Evolutionary conservation across 2,113 vertebrate species (phyloP), one percentile per base, ranked within the genome.

Genomic region (Forbesichthys papilliferus): DNA sequence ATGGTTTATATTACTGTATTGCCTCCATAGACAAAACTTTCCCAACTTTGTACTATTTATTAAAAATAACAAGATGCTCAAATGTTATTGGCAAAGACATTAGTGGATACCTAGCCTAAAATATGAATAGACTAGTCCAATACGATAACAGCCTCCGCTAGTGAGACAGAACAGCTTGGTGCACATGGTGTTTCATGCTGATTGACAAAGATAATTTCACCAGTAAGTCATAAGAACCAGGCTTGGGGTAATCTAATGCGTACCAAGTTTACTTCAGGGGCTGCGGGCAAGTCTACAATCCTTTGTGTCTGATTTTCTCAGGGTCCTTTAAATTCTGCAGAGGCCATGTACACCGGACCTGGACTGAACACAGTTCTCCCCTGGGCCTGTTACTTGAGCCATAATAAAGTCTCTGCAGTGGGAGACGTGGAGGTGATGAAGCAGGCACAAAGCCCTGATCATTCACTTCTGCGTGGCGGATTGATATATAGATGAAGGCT

Each of bases 391-490:
- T 85, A 86, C 75, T 70, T 78, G 89, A 90, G 86, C 88, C 80
- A 55, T 58, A 77, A 81, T 78, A 61, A 68, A 73, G 75, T 87
- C 89, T 84, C 80, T 14, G 13, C 83, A 81, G 86, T 82, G 81
- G 75, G 78, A 83, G 77, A 76, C 65, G 84, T 69, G 53, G 70
- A 86, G 82, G 85, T 88, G 87, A 89, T 83, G 86, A 88, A 84
- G 87, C 87, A 83, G 78, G 76, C 78, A 88, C 84, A 91, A 88
- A 89, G 78, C 71, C 79, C 51, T 65, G 79, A 83, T 86, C 79
- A 64, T 47, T 42, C 69, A 36, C 69, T 72, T 61, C 57, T 80
- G 73, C 75, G 78, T 68, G 66, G 71, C 74, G 77, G 66, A 64
- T 69, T 55, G 53, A 53, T 77, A 78, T 82, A 86, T 9, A 16